phyloP scores from a whole-genome alignment of 2,888 invertebrate genomes.

The Habrosyne pyritoides region DNA sequence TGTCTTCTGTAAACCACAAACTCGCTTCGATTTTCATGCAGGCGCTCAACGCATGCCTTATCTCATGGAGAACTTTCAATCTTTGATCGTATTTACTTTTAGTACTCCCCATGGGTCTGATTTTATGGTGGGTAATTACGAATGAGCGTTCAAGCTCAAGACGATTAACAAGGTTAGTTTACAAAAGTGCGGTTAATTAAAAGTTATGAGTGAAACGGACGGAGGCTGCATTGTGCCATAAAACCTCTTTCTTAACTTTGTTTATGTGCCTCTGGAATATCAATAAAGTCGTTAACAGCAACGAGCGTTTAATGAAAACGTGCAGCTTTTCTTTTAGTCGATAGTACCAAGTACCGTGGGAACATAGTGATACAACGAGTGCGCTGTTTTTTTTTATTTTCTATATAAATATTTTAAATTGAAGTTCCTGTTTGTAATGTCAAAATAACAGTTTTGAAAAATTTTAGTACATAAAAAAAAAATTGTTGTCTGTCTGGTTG shows the following conservation, averaged over 20 bases:
- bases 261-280: conserved; percentile 12
- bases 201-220: conserved; percentile 51
- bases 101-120: not conserved
- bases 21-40: too few relatives aligned
- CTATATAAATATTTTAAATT: too few relatives aligned
- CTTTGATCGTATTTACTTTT: not conserved
- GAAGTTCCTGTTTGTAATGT: too few relatives aligned
- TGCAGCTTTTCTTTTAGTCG: not conserved
- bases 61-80: too few relatives aligned
- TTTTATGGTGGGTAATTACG: not conserved
- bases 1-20: too few relatives aligned
- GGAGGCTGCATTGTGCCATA: conserved; percentile 37
- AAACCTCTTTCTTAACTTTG: conserved; percentile 8
- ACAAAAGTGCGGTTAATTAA: conserved; percentile 68
- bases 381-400: too few relatives aligned
- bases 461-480: too few relatives aligned
- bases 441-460: too few relatives aligned
- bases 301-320: not conserved
- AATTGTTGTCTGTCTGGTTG: too few relatives aligned
- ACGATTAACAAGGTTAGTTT: conserved; percentile 60
- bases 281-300: not conserved
- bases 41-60: too few relatives aligned
- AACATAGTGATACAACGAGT: too few relatives aligned
- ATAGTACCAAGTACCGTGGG: too few relatives aligned
- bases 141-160: conserved; percentile 31